Percentiles rank a stretch among this genome's conserved stretches.
Conservation (phyloP, 1,140 invertebrate species). For the Bombus haemorrhoidalis region DNA sequence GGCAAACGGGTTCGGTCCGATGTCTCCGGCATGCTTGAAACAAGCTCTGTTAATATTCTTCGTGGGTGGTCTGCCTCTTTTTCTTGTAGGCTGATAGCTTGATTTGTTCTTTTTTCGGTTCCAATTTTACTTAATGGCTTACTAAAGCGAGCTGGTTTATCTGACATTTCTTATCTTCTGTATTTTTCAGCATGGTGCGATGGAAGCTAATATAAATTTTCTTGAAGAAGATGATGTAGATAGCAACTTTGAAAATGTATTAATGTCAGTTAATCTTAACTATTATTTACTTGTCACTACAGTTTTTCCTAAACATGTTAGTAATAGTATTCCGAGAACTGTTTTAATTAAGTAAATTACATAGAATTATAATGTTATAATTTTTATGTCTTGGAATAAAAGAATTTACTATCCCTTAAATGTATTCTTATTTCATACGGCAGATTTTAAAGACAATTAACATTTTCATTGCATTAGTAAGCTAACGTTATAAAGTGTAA, state of each 20-base stretch:
- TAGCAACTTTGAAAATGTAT: not conserved
- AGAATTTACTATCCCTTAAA: not conserved
- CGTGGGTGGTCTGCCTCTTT: not conserved
- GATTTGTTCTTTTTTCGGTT: not conserved
- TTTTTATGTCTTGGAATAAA: no score
- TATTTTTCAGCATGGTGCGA: not conserved
- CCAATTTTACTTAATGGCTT: not conserved
- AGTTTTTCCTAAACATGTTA: not conserved
- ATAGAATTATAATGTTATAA: no score
- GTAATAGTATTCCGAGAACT: not conserved
- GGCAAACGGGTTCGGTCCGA: constrained; percentile 28
- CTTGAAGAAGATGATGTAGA: not conserved
- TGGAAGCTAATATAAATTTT: not conserved
- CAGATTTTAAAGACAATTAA: not conserved
- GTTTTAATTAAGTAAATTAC: not conserved
- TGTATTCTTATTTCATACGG: not conserved
- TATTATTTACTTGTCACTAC: not conserved
- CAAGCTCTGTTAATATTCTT: constrained; percentile 54
- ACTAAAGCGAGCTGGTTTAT: constrained; percentile 26
- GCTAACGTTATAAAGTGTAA: not conserved
- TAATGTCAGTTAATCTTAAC: not conserved
- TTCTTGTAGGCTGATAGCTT: not conserved
- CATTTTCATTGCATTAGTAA: not conserved
- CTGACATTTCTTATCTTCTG: constrained; percentile 8
- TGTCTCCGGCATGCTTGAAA: constrained; percentile 49